Evolutionary conservation across 2,797 vertebrate species (phyloP).

Genomic region (Betta splendens): DNA sequence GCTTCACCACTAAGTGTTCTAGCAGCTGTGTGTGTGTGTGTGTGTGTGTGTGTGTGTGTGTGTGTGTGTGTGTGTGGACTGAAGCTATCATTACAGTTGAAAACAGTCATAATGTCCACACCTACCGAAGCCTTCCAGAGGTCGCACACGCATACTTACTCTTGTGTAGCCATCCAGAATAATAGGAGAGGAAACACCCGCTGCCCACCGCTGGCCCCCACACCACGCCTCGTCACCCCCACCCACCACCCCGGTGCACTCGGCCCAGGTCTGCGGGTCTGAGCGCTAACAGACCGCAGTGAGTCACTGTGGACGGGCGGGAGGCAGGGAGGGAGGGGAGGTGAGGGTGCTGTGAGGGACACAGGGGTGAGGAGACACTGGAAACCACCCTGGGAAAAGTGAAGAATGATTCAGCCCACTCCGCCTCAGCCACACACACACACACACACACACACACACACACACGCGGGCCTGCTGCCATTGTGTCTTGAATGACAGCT

Average conservation of each 20-base stretch:
- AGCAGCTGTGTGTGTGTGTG: constrained; percentile 46
- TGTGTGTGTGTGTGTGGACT: constrained; percentile 28
- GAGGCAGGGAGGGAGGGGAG: constrained; percentile 42
- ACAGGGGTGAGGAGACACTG: constrained; percentile 39
- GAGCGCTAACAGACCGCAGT: constrained; percentile 39
- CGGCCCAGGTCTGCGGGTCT: constrained; percentile 43
- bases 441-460: constrained; percentile 16
- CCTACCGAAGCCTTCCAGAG: constrained; percentile 65
- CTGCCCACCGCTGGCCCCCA: constrained; percentile 51
- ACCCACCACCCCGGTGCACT: constrained; percentile 19
- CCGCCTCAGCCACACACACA: too few relatives aligned
- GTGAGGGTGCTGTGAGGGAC: constrained; percentile 33
- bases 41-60: constrained; percentile 2
- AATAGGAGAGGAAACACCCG: constrained; percentile 61
- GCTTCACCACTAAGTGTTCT: constrained; percentile 60
- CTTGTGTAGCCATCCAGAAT: constrained; percentile 43
- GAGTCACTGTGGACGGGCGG: constrained; percentile 57
- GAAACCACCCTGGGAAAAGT: constrained; percentile 54
- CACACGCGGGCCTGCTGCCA: constrained; percentile 26
- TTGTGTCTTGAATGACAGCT: constrained; percentile 45
- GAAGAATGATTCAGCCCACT: constrained; percentile 30
- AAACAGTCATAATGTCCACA: constrained; percentile 64
- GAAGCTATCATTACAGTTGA: constrained; percentile 60
- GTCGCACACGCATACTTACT: constrained; percentile 44
- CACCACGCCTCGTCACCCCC: constrained; percentile 21